phyloP scores from a whole-genome alignment of 2,888 invertebrate genomes.

The Athripsodes cinereus region DNA sequence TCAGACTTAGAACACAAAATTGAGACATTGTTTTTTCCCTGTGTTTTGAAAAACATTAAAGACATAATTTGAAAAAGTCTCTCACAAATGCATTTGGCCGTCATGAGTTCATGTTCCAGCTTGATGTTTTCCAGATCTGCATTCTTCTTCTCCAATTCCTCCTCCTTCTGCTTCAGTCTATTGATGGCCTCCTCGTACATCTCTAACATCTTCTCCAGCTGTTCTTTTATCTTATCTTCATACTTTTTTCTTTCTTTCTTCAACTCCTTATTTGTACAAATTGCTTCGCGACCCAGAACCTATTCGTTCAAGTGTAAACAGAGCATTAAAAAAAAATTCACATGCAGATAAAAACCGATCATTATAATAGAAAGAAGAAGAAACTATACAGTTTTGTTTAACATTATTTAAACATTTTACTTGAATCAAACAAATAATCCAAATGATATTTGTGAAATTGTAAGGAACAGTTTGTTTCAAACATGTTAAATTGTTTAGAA shows the following conservation, averaged over 20 bases:
- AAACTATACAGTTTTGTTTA: no score
- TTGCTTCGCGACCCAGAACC: background rate
- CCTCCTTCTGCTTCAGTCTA: background rate
- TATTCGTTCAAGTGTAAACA: no score
- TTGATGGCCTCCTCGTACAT: conserved; percentile 12
- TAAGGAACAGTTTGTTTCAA: no score
- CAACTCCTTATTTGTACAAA: conserved; percentile 4
- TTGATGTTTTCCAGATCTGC: background rate
- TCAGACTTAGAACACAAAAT: no score
- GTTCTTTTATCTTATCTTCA: conserved; percentile 13
- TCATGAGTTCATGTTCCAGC: background rate
- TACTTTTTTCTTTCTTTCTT: conserved; percentile 9
- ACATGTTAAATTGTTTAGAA: no score
- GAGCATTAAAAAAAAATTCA: no score
- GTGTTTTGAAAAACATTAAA: background rate
- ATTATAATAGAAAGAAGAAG: no score
- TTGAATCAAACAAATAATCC: no score
- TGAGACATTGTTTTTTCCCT: no score
- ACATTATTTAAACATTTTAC: no score
- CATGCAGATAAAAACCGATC: no score
- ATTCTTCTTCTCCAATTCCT: background rate
- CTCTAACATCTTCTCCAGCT: conserved; percentile 10
- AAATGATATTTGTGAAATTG: no score
- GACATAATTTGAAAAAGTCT: background rate
- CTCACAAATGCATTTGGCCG: background rate